Base-by-base conservation (phyloP, 2,888 invertebrate genomes). In the Copidosoma aretas region DNA sequence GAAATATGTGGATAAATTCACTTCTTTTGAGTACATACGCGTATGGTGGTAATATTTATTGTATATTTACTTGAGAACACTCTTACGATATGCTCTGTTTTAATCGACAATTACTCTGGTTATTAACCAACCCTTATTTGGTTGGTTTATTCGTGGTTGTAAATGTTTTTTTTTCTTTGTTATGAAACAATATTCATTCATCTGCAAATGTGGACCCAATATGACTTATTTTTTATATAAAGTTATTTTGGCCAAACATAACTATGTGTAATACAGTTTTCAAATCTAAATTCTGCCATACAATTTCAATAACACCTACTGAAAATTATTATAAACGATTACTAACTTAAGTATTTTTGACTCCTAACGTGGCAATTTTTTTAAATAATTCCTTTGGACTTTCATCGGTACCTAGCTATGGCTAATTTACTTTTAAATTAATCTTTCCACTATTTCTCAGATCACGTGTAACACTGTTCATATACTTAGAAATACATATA, bases 191-290 rank as follows among this genome's bases (percentile, higher is more conserved):
- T 25, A n/a, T 10, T 58, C 53, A 32, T 24, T 49, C 43, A 39
- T 22, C 19, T 10, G 19, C 57, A 64, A 69, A 68, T 73, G 72
- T 75, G 73, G 73, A 76, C 74, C 76, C 59, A 70, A 70, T 73
- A 77, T 78, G 78, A 75, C 77, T 76, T 73, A 74, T 75, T 74
- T 69, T 64, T 75, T 75, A 73, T 76, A 70, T 77, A 73, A 32
- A 32, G 8, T 3, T 32, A 32, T 32, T 32, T 32, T 5, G 32
- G 3, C 32, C 8, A 32, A 32, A 24, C 39, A 46, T 46, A 46
- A 17, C 8, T 10, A 1, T 22, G 19, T 59, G 15, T 17, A 32
- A 32, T 32, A 32, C 32, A 32, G 8, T 8, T 32, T 32, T 32
- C 32, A 32, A 32, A 32, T 32, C 32, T 32, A 3, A 32, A 32